Evolutionary conservation across 2,113 vertebrate species (phyloP).

Genomic region (Antigone vipio): DNA sequence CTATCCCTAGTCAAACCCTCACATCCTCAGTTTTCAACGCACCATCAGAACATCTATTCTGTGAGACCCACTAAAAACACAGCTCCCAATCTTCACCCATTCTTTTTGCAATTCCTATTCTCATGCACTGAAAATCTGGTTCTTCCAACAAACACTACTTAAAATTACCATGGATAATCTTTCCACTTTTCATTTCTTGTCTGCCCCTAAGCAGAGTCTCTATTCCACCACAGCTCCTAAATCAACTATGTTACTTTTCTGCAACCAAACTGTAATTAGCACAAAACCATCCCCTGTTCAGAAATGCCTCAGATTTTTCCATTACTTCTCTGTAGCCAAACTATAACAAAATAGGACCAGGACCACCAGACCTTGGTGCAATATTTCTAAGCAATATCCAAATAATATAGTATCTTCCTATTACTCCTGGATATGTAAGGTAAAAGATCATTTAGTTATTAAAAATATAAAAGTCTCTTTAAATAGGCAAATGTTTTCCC

Average conservation of each 20-base stretch:
- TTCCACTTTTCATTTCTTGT: neutral
- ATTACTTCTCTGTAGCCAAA: neutral
- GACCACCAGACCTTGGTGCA: neutral
- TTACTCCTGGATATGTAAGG: neutral
- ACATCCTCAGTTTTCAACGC: neutral
- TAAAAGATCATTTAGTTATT: neutral
- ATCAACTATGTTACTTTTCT: neutral
- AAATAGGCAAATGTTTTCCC: neutral
- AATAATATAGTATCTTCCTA: neutral
- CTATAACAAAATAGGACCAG: neutral
- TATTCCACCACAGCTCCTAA: neutral
- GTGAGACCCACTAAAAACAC: neutral
- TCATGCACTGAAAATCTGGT: neutral
- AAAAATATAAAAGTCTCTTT: neutral
- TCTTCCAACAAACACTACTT: neutral
- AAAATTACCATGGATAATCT: neutral
- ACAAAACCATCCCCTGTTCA: neutral
- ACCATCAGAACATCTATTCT: neutral
- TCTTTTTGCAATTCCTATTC: neutral
- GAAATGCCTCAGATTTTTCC: neutral
- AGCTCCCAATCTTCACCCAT: neutral
- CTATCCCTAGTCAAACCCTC: neutral
- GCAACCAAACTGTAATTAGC: neutral
- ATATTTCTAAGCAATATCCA: neutral
- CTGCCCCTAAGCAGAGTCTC: neutral